These are phyloP conservation scores for Galaxea fascicularis DNA, from an alignment of 92 coral and sea anemone species.

Conservation along the genomic window DNA sequence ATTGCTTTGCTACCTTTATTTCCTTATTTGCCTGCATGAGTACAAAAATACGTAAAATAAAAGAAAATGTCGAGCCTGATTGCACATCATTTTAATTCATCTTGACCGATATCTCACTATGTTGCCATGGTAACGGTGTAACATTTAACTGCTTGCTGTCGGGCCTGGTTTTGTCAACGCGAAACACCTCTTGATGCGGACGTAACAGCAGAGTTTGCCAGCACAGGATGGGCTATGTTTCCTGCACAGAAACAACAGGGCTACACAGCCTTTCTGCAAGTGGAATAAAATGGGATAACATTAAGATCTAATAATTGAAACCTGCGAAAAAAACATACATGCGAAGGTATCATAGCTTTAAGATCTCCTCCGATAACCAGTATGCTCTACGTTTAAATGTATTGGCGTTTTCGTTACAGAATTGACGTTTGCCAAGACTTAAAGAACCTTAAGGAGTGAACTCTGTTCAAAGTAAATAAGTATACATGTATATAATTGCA, in stretches of 20 bases:
- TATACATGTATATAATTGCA: no score
- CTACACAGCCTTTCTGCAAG: slow-evolving; percentile 29
- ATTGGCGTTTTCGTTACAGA: no score
- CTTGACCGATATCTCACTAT: slow-evolving; percentile 24
- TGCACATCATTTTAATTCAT: slow-evolving; percentile 17
- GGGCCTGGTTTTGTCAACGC: neutral
- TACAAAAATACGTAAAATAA: neutral
- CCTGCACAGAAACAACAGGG: neutral
- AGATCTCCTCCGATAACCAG: no score
- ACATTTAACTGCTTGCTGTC: neutral
- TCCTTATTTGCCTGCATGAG: slow-evolving; percentile 4
- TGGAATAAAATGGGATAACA: neutral
- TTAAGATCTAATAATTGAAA: neutral
- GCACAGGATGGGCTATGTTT: slow-evolving; percentile 3
- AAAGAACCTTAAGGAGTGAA: no score
- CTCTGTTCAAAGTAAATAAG: no score
- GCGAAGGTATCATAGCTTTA: no score
- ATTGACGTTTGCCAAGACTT: no score
- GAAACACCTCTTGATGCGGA: slow-evolving; percentile 39
- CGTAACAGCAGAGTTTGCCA: slow-evolving; percentile 27
- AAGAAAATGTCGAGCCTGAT: slow-evolving; percentile 32
- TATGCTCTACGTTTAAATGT: no score
- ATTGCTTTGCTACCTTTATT: neutral
- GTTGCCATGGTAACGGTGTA: slow-evolving; percentile 34
- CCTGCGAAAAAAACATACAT: no score